Conservation (phyloP, 2,888 invertebrate species). For the Sminthurinus aureus region DNA sequence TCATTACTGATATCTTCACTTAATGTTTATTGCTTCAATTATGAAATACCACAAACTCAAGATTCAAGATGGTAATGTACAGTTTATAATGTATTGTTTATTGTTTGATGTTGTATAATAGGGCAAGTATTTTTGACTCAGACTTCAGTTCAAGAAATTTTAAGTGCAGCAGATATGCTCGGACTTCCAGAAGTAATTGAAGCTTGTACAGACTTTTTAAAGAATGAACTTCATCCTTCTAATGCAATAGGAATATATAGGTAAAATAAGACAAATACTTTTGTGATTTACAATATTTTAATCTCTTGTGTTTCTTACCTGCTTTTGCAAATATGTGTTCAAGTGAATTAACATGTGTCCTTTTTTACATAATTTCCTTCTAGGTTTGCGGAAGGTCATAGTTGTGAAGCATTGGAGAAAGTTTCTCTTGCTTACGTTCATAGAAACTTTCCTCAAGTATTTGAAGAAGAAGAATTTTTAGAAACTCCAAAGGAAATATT, state of each 20-base stretch:
- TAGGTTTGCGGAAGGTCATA: constrained; percentile 89
- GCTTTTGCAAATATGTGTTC: no score
- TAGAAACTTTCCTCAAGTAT: constrained; percentile 83
- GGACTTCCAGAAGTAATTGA: constrained; percentile 83
- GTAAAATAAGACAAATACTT: constrained; percentile 63
- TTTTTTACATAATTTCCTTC: constrained; percentile 45
- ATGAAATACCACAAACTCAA: no score
- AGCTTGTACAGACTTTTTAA: constrained; percentile 84
- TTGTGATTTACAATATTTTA: no score
- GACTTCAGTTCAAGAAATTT: constrained; percentile 85
- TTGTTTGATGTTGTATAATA: constrained; percentile 58
- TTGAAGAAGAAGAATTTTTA: constrained; percentile 82
- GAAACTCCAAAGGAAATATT: constrained; percentile 81
- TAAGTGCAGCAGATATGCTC: constrained; percentile 91
- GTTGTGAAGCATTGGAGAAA: constrained; percentile 78
- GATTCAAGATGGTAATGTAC: background rate
- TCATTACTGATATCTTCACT: background rate
- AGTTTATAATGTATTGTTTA: background rate
- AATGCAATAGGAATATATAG: constrained; percentile 89
- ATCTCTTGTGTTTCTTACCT: no score
- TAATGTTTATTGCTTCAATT: no score
- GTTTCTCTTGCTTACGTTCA: constrained; percentile 83
- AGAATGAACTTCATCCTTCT: constrained; percentile 82
- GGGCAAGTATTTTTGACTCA: constrained; percentile 75
- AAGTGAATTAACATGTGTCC: no score